These are phyloP conservation scores for Protobothrops flavoviridis DNA, from an alignment of 2,113 vertebrate species.

Conservation along the genomic window DNA sequence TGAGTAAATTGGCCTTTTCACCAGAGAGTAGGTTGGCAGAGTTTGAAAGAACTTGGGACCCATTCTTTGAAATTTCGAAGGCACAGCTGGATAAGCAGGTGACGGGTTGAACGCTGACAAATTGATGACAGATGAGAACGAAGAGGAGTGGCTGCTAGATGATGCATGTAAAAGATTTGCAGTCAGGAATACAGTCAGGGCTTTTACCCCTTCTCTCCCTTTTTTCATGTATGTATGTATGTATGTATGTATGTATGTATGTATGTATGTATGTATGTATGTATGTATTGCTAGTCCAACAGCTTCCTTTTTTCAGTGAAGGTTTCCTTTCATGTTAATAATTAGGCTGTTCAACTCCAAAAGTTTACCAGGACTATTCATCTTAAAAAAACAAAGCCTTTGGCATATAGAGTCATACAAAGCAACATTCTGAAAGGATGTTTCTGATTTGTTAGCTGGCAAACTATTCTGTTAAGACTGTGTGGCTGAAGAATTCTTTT, in stretches of 20 bases:
- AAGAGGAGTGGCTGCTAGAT: constrained; percentile 1
- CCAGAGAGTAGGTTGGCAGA: constrained; percentile 2
- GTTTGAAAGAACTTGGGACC: constrained; percentile 20
- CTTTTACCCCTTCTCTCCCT: not conserved
- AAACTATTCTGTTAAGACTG: not conserved
- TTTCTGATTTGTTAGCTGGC: not conserved
- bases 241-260: rapidly evolving
- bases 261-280: not conserved
- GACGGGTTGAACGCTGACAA: constrained; percentile 14
- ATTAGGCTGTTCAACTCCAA: not conserved
- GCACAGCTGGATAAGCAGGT: constrained; percentile 29
- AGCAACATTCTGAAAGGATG: not conserved
- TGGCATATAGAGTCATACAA: not conserved
- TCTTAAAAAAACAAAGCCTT: not conserved
- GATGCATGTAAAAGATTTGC: not conserved
- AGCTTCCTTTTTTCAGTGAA: not conserved
- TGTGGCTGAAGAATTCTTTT: not conserved
- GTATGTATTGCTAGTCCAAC: not conserved
- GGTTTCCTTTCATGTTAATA: constrained; percentile 14
- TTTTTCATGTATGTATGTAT: rapidly evolving
- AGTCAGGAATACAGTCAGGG: constrained; percentile 1
- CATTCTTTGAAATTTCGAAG: constrained; percentile 17
- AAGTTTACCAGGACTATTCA: constrained; percentile 2
- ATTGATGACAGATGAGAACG: constrained; percentile 18
- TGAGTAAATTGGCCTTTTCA: constrained; percentile 21